phyloP scores from a whole-genome alignment of 2,797 vertebrate genomes.

The Anabas testudineus region DNA sequence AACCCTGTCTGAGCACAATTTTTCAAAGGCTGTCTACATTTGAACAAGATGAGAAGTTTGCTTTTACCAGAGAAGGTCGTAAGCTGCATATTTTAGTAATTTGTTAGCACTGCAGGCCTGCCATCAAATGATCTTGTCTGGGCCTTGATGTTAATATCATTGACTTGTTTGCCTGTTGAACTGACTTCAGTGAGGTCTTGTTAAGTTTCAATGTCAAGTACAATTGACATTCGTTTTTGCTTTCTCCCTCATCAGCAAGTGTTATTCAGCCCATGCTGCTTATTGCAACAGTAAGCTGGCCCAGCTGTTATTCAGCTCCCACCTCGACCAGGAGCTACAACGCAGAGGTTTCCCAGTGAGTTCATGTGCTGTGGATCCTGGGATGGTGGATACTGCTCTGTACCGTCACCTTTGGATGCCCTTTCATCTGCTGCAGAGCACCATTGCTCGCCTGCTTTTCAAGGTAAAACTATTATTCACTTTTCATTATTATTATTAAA shows the following conservation, averaged over 20 bases:
- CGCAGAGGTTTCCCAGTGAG: constrained; percentile 83
- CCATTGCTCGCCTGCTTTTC: constrained; percentile 83
- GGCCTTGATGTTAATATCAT: not conserved
- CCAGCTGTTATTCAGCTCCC: constrained; percentile 89
- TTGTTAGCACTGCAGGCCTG: not conserved
- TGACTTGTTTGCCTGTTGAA: too few relatives aligned
- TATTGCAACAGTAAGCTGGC: constrained; percentile 94
- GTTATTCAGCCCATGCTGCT: constrained; percentile 88
- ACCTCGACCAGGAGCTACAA: constrained; percentile 86
- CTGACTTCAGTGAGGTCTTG: too few relatives aligned
- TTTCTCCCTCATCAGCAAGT: constrained; percentile 59
- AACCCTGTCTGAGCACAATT: too few relatives aligned
- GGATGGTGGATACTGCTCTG: constrained; percentile 90
- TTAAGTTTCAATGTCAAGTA: too few relatives aligned
- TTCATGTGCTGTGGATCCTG: constrained; percentile 90
- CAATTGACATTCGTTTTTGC: not conserved
- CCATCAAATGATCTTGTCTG: not conserved
- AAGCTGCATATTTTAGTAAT: not conserved
- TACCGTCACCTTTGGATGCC: constrained; percentile 86
- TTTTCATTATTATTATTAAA: too few relatives aligned
- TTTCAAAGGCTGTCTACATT: too few relatives aligned
- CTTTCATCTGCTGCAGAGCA: constrained; percentile 72
- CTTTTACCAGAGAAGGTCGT: too few relatives aligned
- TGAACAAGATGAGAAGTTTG: too few relatives aligned
- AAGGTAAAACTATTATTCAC: constrained; percentile 90